Evolutionary conservation across 1,140 invertebrate species (phyloP).

Genomic region (Calliopsis andreniformis): DNA sequence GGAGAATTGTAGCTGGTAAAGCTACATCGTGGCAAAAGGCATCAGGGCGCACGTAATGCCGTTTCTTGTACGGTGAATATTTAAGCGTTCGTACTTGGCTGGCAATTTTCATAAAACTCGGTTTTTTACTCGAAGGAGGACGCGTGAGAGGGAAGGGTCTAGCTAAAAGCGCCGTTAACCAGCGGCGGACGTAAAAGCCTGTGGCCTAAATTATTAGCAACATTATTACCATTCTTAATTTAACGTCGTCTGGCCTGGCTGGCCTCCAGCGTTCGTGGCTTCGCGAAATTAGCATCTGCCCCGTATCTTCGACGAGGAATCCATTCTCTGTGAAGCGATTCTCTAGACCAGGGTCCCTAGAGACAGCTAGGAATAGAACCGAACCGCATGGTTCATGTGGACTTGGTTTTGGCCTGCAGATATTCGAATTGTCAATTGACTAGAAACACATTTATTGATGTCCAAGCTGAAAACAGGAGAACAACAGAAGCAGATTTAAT

Average conservation of each 20-base stretch:
- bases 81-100: conserved; percentile 32
- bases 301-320: no score
- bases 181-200: conserved; percentile 47
- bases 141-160: conserved; percentile 1
- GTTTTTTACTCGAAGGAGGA: not conserved
- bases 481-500: no score
- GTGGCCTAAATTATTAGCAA: conserved; percentile 58
- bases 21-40: not conserved
- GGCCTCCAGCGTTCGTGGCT: conserved; percentile 45
- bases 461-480: no score
- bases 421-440: no score
- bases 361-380: no score
- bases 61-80: conserved; percentile 23
- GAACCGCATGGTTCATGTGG: no score
- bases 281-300: conserved; percentile 15
- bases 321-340: no score
- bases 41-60: not conserved
- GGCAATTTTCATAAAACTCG: conserved; percentile 61
- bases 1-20: not conserved
- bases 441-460: no score
- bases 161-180: conserved; percentile 59
- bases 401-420: no score
- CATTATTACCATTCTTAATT: conserved; percentile 62
- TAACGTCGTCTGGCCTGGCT: conserved; percentile 49
- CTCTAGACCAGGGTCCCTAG: no score